These are phyloP conservation scores for Albula glossodonta DNA, from an alignment of 2,113 vertebrate species.

Conservation along the genomic window DNA sequence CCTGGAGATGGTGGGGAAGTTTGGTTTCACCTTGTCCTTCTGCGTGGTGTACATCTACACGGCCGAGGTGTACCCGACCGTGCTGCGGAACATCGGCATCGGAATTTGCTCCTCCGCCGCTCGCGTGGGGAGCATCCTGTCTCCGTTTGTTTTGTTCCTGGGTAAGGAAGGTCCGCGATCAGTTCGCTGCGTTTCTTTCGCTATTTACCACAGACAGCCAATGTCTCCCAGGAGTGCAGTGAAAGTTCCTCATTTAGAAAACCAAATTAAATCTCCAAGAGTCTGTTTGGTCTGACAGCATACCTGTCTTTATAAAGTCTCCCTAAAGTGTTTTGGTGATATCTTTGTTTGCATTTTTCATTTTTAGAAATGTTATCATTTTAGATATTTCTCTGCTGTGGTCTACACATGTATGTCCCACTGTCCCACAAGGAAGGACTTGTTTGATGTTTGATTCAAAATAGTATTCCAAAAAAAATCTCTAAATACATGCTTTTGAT, in stretches of 20 bases:
- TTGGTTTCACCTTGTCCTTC: constrained; percentile 87
- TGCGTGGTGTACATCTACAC: constrained; percentile 91
- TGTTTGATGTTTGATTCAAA: neutral
- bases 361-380: neutral
- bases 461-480: neutral
- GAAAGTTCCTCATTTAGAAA: neutral
- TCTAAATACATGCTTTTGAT: neutral
- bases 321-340: too few species aligned
- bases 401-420: neutral
- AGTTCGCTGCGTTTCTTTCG: too few species aligned
- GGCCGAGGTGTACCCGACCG: constrained; percentile 89
- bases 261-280: neutral
- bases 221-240: neutral
- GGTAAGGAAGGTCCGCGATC: constrained; percentile 61
- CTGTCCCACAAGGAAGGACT: neutral
- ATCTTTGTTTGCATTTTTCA: neutral
- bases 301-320: neutral
- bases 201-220: neutral
- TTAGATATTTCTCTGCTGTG: neutral
- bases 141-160: constrained; percentile 88
- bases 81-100: constrained; percentile 90
- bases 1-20: constrained; percentile 89
- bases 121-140: constrained; percentile 87
- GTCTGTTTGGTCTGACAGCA: neutral
- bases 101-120: constrained; percentile 91